Evolutionary conservation across 2,888 invertebrate species (phyloP).

Genomic region (Zygothrica quintamaculata): DNA sequence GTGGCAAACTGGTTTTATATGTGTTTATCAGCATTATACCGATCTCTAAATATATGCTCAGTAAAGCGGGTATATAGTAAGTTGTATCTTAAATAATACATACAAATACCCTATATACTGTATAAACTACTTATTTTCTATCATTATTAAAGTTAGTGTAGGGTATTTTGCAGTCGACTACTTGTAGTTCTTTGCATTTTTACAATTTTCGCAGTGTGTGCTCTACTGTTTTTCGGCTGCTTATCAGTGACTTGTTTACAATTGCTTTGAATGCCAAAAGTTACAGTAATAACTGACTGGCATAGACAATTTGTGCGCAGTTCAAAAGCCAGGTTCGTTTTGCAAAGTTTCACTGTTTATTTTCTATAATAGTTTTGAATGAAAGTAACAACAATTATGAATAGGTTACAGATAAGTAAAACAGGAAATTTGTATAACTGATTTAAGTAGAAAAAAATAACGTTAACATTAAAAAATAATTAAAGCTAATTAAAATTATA

Average conservation of each 20-base stretch:
- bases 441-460: too few relatives aligned
- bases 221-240: slow-evolving; percentile 12
- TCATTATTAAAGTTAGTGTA: slow-evolving; percentile 6
- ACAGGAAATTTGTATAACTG: too few relatives aligned
- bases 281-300: neutral
- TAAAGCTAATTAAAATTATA: slow-evolving; percentile 2
- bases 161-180: slow-evolving; percentile 19
- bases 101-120: too few relatives aligned
- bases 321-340: too few relatives aligned
- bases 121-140: too few relatives aligned
- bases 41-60: neutral
- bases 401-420: slow-evolving; percentile 2
- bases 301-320: too few relatives aligned
- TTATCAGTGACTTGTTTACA: slow-evolving; percentile 53
- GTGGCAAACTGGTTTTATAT: slow-evolving; percentile 42
- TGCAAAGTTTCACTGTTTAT: too few relatives aligned
- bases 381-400: neutral
- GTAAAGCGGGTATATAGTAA: too few relatives aligned
- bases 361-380: neutral
- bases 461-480: too few relatives aligned
- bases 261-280: slow-evolving; percentile 1
- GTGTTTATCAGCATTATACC: slow-evolving; percentile 31
- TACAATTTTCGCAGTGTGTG: slow-evolving; percentile 21
- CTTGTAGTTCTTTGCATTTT: neutral
- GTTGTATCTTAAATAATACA: too few relatives aligned